Conservation (phyloP, 2,113 vertebrate genomes). For the Dendrocopos noguchii region DNA sequence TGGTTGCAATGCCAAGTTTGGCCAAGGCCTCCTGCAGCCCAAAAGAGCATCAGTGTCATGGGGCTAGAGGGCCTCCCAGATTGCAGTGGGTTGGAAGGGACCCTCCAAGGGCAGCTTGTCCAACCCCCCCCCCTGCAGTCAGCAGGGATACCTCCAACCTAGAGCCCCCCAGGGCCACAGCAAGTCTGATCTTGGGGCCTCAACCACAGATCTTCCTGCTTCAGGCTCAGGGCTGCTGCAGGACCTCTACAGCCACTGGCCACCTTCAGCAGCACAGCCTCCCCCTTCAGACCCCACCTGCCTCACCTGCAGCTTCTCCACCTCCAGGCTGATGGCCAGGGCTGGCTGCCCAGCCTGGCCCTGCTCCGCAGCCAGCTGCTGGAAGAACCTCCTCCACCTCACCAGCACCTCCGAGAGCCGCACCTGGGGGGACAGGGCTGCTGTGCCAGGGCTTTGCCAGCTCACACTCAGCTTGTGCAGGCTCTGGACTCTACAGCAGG, state of each 20-base stretch:
- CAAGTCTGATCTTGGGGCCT: no score
- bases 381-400: conserved; percentile 89
- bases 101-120: no score
- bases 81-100: no score
- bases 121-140: no score
- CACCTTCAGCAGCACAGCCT: not conserved
- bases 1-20: conserved; percentile 77
- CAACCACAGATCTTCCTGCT: not conserved
- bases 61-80: not conserved
- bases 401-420: conserved; percentile 89
- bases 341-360: conserved; percentile 75
- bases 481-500: not conserved
- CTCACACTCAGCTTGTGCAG: not conserved
- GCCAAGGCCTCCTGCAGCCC: conserved; percentile 81
- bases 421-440: conserved; percentile 71
- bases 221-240: not conserved
- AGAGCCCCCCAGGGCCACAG: no score
- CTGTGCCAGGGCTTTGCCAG: not conserved
- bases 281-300: accelerated
- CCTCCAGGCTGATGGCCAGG: conserved; percentile 83
- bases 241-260: accelerated
- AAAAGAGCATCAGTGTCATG: not conserved
- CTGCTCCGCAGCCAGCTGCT: conserved; percentile 84
- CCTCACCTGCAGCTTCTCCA: conserved; percentile 85
- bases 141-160: no score